A percentile compares a stretch with the other conserved stretches of the same genome.
phyloP scores from a whole-genome alignment of 2,797 vertebrate genomes.

The Myotis vivesi region DNA sequence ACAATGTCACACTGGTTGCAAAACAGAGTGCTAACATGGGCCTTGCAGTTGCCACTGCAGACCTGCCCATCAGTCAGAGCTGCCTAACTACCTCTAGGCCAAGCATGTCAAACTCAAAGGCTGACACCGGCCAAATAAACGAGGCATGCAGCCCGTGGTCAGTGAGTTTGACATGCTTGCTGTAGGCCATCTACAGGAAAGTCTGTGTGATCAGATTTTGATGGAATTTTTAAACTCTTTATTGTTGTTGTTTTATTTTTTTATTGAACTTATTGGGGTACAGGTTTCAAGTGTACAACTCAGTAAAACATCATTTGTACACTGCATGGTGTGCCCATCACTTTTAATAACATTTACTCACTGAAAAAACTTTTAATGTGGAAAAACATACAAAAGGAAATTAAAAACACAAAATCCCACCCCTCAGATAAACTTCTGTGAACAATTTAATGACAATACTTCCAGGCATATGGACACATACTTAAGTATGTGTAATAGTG shows the following conservation, averaged over 20 bases:
- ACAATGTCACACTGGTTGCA: background rate
- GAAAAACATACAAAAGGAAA: constrained; percentile 3
- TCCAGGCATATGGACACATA: background rate
- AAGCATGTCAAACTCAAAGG: too few relatives aligned
- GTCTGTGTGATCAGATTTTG: background rate
- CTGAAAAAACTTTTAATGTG: background rate
- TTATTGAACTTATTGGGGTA: background rate
- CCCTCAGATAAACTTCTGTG: background rate
- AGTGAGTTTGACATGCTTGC: background rate
- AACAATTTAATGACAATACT: constrained; percentile 10
- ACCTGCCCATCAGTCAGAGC: background rate
- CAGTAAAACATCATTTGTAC: background rate
- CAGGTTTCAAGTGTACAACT: background rate
- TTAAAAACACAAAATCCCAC: constrained; percentile 18
- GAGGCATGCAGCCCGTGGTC: too few relatives aligned
- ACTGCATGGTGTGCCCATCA: background rate
- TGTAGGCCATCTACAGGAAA: background rate
- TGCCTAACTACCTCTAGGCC: background rate
- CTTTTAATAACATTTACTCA: background rate
- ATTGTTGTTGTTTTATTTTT: background rate
- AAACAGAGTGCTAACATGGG: background rate
- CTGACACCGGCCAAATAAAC: too few relatives aligned
- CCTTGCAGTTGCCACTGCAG: background rate
- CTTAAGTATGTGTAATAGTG: background rate
- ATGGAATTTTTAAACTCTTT: background rate